phyloP scores from a whole-genome alignment of 2,888 invertebrate species.

The Alitta virens region DNA sequence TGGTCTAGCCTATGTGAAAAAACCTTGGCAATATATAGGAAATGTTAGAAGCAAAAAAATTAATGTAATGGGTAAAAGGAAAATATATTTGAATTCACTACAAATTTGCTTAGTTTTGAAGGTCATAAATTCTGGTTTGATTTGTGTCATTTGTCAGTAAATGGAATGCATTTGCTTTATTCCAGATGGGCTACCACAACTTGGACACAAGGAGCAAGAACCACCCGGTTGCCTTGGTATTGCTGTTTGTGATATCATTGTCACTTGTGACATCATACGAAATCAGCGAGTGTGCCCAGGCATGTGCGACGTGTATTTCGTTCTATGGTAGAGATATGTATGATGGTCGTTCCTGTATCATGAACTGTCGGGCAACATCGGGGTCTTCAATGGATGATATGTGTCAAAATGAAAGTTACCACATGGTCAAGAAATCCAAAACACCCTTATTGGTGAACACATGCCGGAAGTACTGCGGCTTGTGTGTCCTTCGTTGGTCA shows the following conservation, averaged over 20 bases:
- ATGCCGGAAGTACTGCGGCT: background rate
- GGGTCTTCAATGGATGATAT: background rate
- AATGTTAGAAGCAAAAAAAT: too few relatives aligned
- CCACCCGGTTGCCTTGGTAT: too few relatives aligned
- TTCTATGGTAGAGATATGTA: background rate
- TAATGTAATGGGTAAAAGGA: too few relatives aligned
- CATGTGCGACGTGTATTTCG: background rate
- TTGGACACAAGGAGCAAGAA: too few relatives aligned
- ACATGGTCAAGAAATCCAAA: background rate
- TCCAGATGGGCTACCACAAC: too few relatives aligned
- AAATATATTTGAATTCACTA: too few relatives aligned
- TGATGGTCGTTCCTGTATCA: background rate
- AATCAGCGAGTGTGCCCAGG: background rate
- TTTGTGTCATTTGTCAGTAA: too few relatives aligned
- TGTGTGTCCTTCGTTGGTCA: conserved; percentile 1
- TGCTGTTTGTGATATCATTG: background rate
- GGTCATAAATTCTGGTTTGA: too few relatives aligned
- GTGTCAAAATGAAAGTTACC: background rate
- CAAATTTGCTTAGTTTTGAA: too few relatives aligned
- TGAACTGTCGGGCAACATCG: background rate
- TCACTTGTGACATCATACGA: background rate
- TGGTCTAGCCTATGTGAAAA: too few relatives aligned
- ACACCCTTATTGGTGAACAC: background rate
- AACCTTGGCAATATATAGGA: too few relatives aligned
- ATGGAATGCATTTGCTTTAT: too few relatives aligned